These are phyloP conservation scores for Rhizoglyphus robini DNA, from an alignment of 1,140 invertebrate genomes.

Conservation along the genomic window DNA sequence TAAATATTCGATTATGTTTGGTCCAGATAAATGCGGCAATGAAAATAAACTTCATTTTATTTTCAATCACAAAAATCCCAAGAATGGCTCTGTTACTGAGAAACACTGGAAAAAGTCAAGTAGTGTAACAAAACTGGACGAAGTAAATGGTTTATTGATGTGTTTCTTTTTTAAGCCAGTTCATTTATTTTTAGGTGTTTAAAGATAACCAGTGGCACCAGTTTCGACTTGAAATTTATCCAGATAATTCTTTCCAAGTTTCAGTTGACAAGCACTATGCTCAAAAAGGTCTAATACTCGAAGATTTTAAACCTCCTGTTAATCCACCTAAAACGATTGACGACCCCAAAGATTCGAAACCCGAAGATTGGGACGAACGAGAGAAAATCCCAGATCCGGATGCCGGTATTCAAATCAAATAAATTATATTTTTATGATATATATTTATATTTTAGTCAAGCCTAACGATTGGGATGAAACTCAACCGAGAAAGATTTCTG, in stretches of 20 bases:
- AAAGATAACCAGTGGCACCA: slow-evolving; percentile 91
- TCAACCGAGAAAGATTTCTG: slow-evolving; percentile 73
- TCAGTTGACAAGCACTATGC: slow-evolving; percentile 52
- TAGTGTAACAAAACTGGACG: slow-evolving; percentile 54
- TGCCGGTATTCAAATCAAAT: slow-evolving; percentile 12
- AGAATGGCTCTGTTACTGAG: slow-evolving; percentile 71
- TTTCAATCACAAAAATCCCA: slow-evolving; percentile 85
- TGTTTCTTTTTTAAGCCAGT: not conserved
- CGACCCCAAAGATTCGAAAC: slow-evolving; percentile 78
- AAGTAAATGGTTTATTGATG: slow-evolving; percentile 39
- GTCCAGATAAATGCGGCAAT: slow-evolving; percentile 95
- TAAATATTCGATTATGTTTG: slow-evolving; percentile 97
- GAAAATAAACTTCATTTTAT: slow-evolving; percentile 96
- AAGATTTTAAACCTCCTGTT: slow-evolving; percentile 80
- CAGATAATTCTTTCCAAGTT: slow-evolving; percentile 65
- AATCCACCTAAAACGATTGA: slow-evolving; percentile 91
- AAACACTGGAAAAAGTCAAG: slow-evolving; percentile 47
- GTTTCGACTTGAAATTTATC: slow-evolving; percentile 72
- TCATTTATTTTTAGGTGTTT: slow-evolving; percentile 39
- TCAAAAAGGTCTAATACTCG: slow-evolving; percentile 68
- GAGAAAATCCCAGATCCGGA: slow-evolving; percentile 48
- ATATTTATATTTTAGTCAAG: slow-evolving; percentile 39
- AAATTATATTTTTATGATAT: not conserved
- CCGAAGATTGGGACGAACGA: slow-evolving; percentile 89
- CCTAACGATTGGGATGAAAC: slow-evolving; percentile 90